These are phyloP conservation scores for Eunapius fragilis DNA, from an alignment of 37 sponge, comb jelly and placozoan genomes.

Conservation along the genomic window DNA sequence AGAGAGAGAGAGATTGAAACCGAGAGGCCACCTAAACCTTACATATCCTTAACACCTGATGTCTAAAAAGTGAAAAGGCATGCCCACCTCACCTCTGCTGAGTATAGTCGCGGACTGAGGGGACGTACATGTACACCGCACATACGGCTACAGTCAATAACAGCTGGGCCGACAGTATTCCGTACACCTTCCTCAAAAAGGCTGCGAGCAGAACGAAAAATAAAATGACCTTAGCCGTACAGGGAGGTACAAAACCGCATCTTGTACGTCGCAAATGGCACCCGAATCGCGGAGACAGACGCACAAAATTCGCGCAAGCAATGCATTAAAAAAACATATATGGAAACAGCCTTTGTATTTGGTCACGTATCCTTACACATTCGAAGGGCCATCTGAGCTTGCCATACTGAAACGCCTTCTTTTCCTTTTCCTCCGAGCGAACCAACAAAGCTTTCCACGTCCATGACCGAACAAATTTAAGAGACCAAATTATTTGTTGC, in stretches of 20 bases:
- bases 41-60: too few species aligned
- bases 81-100: conserved; percentile 64
- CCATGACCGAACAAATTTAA: conserved; percentile 10
- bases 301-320: background rate
- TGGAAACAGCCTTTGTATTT: background rate
- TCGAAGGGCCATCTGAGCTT: conserved; percentile 73
- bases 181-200: conserved; percentile 95
- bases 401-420: conserved; percentile 56
- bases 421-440: conserved; percentile 11
- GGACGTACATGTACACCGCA: conserved; percentile 58
- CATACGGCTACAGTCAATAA: conserved; percentile 59
- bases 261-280: too few species aligned
- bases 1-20: too few species aligned
- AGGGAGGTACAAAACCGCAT: too few species aligned
- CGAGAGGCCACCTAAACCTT: too few species aligned
- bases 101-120: conserved; percentile 55
- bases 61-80: background rate
- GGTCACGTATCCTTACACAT: conserved; percentile 49
- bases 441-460: conserved; percentile 30
- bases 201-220: conserved; percentile 45
- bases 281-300: too few species aligned
- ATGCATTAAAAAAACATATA: background rate
- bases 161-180: conserved; percentile 85
- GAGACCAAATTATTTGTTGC: too few species aligned
- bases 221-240: background rate